Percentiles rank a stretch among this genome's conserved stretches.
Conservation (phyloP, 2,797 vertebrate genomes). For the Malurus leucopterus region DNA sequence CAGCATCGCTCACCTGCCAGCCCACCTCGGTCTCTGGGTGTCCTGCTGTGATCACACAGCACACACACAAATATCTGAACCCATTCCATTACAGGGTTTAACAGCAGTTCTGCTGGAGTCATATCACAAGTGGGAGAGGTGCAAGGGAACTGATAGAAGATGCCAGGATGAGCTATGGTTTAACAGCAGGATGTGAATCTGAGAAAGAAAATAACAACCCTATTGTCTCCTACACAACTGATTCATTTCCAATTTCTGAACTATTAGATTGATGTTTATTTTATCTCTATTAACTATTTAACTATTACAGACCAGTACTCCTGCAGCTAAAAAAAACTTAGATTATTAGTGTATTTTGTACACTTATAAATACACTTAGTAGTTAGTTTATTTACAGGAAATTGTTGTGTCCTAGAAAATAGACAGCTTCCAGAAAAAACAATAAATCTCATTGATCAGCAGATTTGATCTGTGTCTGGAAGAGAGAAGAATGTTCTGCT, state of each 20-base stretch:
- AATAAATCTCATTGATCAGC: background rate
- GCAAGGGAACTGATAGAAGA: background rate
- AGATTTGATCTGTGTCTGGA: background rate
- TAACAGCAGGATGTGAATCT: background rate
- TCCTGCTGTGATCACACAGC: background rate
- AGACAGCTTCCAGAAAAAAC: background rate
- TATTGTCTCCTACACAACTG: background rate
- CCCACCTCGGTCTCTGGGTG: background rate
- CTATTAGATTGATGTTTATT: too few relatives aligned
- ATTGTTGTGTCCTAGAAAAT: background rate
- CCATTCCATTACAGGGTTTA: background rate
- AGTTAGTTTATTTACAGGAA: background rate
- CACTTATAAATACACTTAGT: rapidly evolving
- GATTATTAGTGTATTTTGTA: background rate
- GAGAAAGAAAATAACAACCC: background rate
- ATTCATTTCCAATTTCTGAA: background rate
- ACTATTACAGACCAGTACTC: background rate
- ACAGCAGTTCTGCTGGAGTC: background rate
- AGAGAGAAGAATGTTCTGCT: background rate
- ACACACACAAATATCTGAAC: background rate
- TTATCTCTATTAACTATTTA: too few relatives aligned
- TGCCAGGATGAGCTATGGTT: background rate
- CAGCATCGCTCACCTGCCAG: background rate
- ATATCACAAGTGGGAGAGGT: background rate
- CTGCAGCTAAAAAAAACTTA: background rate